Percentiles rank a stretch among this genome's conserved stretches.
Conservation (phyloP, 2,113 vertebrate genomes). For the Fregata magnificens region DNA sequence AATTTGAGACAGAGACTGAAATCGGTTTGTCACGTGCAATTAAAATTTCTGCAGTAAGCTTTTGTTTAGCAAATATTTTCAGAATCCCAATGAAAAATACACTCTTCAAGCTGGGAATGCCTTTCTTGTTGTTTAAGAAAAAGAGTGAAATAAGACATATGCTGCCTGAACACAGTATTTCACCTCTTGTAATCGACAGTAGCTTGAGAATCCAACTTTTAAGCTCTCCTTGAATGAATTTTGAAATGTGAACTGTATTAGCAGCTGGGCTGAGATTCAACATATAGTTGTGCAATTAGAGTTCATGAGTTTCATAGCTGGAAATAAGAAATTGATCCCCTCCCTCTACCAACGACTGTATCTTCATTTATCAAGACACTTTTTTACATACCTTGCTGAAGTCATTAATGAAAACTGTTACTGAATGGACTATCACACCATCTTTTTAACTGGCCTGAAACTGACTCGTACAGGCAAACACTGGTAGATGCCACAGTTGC, state of each 20-base stretch:
- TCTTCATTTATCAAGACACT: neutral
- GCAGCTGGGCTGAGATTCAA: neutral
- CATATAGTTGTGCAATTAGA: neutral
- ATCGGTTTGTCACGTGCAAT: neutral
- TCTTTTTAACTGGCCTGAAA: neutral
- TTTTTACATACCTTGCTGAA: neutral
- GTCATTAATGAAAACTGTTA: neutral
- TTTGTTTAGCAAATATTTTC: neutral
- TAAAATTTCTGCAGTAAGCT: neutral
- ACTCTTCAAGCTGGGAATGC: neutral
- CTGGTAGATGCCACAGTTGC: neutral
- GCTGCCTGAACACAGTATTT: neutral
- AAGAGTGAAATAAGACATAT: neutral
- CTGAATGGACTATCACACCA: no score
- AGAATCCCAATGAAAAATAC: neutral
- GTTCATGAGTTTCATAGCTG: neutral
- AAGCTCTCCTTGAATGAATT: neutral
- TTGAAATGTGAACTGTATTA: neutral
- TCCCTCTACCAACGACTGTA: neutral
- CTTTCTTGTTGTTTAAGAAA: neutral
- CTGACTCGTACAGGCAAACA: neutral
- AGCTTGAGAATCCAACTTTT: neutral
- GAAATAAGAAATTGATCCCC: neutral
- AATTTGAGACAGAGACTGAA: neutral
- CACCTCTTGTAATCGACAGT: neutral